These are phyloP conservation scores for Listronotus bonariensis DNA, from an alignment of 1,140 invertebrate species.

Conservation along the genomic window DNA sequence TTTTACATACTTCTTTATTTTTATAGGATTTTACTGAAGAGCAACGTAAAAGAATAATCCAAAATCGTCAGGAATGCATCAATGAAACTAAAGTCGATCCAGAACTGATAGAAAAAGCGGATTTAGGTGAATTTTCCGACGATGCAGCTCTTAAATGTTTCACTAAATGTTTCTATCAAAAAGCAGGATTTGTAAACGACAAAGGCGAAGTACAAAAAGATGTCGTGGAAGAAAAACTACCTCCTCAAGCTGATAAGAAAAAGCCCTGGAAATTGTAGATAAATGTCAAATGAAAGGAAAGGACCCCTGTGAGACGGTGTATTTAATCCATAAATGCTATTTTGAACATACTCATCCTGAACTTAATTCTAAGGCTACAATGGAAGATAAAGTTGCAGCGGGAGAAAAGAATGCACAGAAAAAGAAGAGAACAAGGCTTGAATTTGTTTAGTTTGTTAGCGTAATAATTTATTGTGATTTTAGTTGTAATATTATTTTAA, in stretches of 20 bases:
- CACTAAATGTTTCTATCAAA: constrained; percentile 52
- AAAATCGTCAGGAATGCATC: constrained; percentile 47
- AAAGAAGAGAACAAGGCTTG: constrained; percentile 16
- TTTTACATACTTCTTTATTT: background rate
- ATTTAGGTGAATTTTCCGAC: constrained; percentile 49
- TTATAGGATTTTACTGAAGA: constrained; percentile 39
- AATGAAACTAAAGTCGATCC: constrained; percentile 48
- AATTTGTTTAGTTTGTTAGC: background rate
- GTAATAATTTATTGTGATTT: constrained; percentile 29
- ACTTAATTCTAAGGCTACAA: background rate
- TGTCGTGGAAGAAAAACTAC: constrained; percentile 50
- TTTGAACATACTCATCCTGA: constrained; percentile 49
- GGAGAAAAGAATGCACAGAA: background rate
- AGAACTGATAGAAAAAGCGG: constrained; percentile 49
- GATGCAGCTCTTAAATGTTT: constrained; percentile 49
- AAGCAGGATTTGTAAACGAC: constrained; percentile 48
- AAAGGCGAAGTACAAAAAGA: constrained; percentile 49
- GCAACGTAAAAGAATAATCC: constrained; percentile 34
- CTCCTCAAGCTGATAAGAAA: constrained; percentile 45
- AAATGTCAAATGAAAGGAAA: constrained; percentile 57
- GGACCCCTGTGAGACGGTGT: constrained; percentile 57
- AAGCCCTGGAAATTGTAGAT: constrained; percentile 49
- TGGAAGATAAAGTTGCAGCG: background rate
- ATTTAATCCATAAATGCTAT: constrained; percentile 60
- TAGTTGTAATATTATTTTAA: constrained; percentile 9